Evolutionary conservation across 2,113 vertebrate species (phyloP).

Genomic region (Rousettus leschenaultii): DNA sequence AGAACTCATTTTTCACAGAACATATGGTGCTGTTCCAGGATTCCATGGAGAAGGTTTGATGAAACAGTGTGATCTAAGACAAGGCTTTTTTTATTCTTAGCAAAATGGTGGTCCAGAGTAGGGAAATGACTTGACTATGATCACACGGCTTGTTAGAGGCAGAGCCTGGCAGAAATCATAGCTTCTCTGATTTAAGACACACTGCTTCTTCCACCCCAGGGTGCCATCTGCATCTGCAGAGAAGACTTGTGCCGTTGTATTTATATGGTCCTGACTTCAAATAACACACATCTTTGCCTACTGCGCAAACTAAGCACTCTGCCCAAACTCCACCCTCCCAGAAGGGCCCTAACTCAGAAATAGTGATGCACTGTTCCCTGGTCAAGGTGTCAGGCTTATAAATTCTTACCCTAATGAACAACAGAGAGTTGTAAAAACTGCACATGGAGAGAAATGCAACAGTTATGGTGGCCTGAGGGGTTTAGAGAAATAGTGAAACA

Average conservation of each 20-base stretch:
- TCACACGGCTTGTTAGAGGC: not conserved
- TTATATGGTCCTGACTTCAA: not conserved
- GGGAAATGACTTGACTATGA: not conserved
- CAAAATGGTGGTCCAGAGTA: not conserved
- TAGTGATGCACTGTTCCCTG: not conserved
- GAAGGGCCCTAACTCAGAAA: conserved; percentile 41
- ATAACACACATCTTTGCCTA: not conserved
- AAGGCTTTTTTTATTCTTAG: not conserved
- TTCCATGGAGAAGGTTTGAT: not conserved
- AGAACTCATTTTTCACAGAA: not conserved
- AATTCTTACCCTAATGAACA: conserved; percentile 61
- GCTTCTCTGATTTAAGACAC: not conserved
- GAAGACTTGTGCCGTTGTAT: not conserved
- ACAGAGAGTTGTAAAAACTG: conserved; percentile 61
- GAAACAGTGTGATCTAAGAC: not conserved
- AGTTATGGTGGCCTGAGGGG: not conserved
- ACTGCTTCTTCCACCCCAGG: not conserved
- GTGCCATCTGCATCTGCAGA: not conserved
- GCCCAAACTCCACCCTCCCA: not conserved
- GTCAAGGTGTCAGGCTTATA: not conserved
- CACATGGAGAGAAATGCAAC: conserved; percentile 38
- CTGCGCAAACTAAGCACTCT: not conserved
- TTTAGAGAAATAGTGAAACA: not conserved
- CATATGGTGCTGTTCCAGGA: not conserved
- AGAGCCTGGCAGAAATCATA: not conserved